Base-by-base conservation (phyloP, 2,888 invertebrate species). In the Patella pellucida region DNA sequence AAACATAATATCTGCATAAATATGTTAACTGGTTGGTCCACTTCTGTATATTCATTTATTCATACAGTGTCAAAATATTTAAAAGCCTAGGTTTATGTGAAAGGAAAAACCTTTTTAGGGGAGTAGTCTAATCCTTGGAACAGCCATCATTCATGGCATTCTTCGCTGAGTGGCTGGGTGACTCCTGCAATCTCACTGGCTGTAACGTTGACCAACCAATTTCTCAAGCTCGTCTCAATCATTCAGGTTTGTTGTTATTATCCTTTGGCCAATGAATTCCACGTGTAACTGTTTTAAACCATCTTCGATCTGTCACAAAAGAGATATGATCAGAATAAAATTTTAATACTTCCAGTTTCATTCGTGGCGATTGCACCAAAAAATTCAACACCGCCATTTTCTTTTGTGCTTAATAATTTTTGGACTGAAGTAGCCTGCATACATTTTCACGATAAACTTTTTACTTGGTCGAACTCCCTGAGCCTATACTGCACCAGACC, bases 181-280 rank as follows among this genome's bases (percentile, higher is more conserved):
- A 78, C 81, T 83, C 80, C 87, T 88, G 85, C 85, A 85, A 80
- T 88, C 84, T 87, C 86, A 88, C 88, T 88, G 87, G 88, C 82
- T 88, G 86, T 75, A 81, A 81, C 76, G 79, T 86, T 87, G 87
- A 88, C 88, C 88, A 88, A 88, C 88, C 88, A 87, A 88, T 87
- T 86, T 83, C 84, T 84, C 83, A 84, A 86, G 83, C 82, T 79
- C 81, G 78, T 82, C 83, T 81, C 83, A 84, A 85, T 85, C 84
- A 82, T 75, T 79, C 76, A 84, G 85, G 85, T 85, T 85, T 84
- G 84, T 84, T 84, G 79, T 79, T 80, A 83, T 82, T 81, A 83
- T 79, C 78, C 80, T 78, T 78, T 79, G 81, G 81, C 81, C 83
- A 83, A 81, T 85, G 76, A 79, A 72, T 75, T 79, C 72, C 81